A percentile compares a stretch with the other conserved stretches of the same genome.
Evolutionary conservation across 2,888 invertebrate genomes (phyloP).

Genomic region (Megalurothrips usitatus): DNA sequence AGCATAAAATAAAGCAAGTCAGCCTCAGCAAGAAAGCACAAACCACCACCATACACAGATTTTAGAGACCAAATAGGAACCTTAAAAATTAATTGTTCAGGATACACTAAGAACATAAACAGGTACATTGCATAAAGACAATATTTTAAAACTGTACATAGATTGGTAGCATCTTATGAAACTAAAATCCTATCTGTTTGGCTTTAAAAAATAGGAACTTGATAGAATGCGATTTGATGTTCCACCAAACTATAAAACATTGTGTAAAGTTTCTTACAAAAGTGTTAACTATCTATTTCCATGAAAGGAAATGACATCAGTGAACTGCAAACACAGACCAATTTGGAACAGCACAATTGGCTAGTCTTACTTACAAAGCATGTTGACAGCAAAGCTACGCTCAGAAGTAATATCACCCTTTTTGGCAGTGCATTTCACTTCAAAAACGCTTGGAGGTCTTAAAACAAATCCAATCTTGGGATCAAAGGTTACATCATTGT

Average conservation of each 20-base stretch:
- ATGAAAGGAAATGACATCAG: background rate
- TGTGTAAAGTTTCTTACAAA: background rate
- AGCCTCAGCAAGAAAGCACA: background rate
- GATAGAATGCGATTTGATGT: background rate
- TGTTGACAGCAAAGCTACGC: background rate
- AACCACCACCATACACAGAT: constrained; percentile 20
- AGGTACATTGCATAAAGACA: background rate
- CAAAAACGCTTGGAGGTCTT: background rate
- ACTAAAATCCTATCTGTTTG: too few species aligned
- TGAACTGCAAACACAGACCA: background rate
- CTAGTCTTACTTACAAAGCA: constrained; percentile 10
- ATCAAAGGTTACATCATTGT: background rate
- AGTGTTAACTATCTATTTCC: background rate
- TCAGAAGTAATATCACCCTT: background rate
- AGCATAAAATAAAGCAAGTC: background rate
- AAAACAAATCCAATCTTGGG: constrained; percentile 11
- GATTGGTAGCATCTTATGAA: background rate
- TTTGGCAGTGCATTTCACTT: background rate
- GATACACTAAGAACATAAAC: too few species aligned
- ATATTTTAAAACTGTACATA: background rate
- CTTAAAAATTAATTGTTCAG: too few species aligned
- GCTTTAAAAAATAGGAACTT: background rate
- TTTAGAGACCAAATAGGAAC: too few species aligned
- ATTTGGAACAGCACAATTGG: background rate
- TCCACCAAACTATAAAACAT: background rate